A percentile compares a stretch with the other conserved stretches of the same genome.
Evolutionary conservation across 2,797 vertebrate species (phyloP).

Genomic region (Cossypha dichroa): DNA sequence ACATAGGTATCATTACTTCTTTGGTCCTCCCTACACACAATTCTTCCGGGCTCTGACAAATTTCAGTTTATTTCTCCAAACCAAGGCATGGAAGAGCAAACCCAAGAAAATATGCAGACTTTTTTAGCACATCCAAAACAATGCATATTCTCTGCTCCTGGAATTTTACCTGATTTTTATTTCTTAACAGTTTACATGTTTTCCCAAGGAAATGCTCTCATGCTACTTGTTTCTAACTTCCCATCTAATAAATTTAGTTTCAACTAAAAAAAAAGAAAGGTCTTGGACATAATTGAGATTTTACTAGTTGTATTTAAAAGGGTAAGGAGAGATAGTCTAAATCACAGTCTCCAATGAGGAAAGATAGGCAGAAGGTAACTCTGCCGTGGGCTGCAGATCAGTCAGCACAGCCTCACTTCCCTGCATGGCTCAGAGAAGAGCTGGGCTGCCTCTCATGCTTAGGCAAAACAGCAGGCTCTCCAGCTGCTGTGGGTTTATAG

Average conservation of each 20-base stretch:
- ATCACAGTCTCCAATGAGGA: not conserved
- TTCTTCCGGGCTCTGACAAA: not conserved
- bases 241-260: not conserved
- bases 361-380: not conserved
- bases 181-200: not conserved
- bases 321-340: not conserved
- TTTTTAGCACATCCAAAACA: not conserved
- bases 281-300: not conserved
- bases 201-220: not conserved
- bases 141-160: not conserved
- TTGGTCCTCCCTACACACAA: not conserved
- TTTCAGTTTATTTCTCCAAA: not conserved
- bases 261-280: not conserved
- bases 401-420: not conserved
- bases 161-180: not conserved
- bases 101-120: not conserved
- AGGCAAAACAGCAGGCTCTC: not conserved
- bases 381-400: not conserved
- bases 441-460: accelerated
- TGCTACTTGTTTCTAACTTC: not conserved
- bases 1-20: not conserved
- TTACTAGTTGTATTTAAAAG: not conserved
- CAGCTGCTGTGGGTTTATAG: not conserved
- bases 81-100: not conserved
- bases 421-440: not conserved